Conservation (phyloP, 1,140 invertebrate species). For the Carposina sasakii region DNA sequence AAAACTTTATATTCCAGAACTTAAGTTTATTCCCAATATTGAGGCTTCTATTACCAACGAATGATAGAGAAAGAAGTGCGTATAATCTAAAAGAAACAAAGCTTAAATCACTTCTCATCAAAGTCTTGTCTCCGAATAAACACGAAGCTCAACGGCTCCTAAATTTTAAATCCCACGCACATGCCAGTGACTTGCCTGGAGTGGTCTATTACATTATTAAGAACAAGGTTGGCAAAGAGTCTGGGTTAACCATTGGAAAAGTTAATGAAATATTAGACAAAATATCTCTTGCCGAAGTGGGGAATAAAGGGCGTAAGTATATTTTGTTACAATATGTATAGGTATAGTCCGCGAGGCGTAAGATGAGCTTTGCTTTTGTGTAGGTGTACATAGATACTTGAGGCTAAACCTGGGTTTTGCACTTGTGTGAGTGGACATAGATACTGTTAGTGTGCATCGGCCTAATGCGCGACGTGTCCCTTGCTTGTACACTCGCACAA, state of each 20-base stretch:
- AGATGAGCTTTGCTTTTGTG: too few relatives aligned
- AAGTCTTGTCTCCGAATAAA: slow-evolving; percentile 43
- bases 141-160: slow-evolving; percentile 39
- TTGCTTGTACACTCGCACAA: too few relatives aligned
- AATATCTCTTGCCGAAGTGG: slow-evolving; percentile 39
- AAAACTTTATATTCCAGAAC: slow-evolving; percentile 38
- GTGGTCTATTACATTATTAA: slow-evolving; percentile 46
- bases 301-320: slow-evolving; percentile 47
- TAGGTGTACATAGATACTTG: too few relatives aligned
- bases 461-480: too few relatives aligned
- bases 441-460: too few relatives aligned
- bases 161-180: slow-evolving; percentile 33
- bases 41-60: slow-evolving; percentile 44
- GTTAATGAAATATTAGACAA: slow-evolving; percentile 50
- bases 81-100: slow-evolving; percentile 55
- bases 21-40: slow-evolving; percentile 44
- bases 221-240: slow-evolving; percentile 29
- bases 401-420: too few relatives aligned
- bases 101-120: slow-evolving; percentile 44
- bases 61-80: slow-evolving; percentile 47
- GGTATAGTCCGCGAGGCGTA: too few relatives aligned
- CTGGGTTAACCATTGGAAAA: slow-evolving; percentile 34
- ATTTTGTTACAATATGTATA: too few relatives aligned
- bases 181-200: slow-evolving; percentile 46
- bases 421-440: too few relatives aligned